A percentile compares a stretch with the other conserved stretches of the same genome.
phyloP scores from a whole-genome alignment of 2,888 invertebrate species.

The Serrognathus titanus region DNA sequence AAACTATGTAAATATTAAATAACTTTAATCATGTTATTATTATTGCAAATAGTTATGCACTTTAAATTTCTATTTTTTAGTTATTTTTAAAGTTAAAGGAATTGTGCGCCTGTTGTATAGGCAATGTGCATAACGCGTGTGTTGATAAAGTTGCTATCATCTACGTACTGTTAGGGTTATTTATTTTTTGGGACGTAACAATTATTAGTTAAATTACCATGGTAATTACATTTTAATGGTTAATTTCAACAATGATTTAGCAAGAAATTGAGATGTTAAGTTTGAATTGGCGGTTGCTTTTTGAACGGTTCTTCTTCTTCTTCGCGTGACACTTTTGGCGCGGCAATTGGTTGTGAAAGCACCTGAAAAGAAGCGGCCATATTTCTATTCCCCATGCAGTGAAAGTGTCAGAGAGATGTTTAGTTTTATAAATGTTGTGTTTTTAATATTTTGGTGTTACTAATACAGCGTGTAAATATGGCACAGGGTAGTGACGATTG shows the following conservation, averaged over 20 bases:
- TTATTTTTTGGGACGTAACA: background rate
- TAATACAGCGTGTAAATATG: slow-evolving; percentile 39
- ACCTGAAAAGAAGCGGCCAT: slow-evolving; percentile 41
- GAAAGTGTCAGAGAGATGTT: slow-evolving; percentile 47
- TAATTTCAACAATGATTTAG: background rate
- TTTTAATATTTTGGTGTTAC: slow-evolving; percentile 33
- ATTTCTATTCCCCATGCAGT: slow-evolving; percentile 48
- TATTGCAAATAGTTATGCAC: no score
- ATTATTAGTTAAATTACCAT: background rate
- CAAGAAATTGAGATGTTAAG: background rate
- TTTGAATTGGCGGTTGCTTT: slow-evolving; percentile 1
- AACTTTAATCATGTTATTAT: no score
- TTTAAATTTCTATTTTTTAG: no score
- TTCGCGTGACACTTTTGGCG: slow-evolving; percentile 13
- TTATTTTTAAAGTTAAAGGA: no score
- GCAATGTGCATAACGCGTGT: no score
- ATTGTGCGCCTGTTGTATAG: no score
- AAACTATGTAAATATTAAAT: no score
- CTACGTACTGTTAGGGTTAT: background rate
- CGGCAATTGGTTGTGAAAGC: slow-evolving; percentile 29
- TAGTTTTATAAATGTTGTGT: slow-evolving; percentile 35
- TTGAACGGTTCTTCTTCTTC: slow-evolving; percentile 6
- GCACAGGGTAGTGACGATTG: slow-evolving; percentile 40
- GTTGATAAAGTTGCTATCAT: no score
- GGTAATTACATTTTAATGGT: background rate